Evolutionary conservation across 2,888 invertebrate species (phyloP).

Genomic region (Xanthia icteritia): DNA sequence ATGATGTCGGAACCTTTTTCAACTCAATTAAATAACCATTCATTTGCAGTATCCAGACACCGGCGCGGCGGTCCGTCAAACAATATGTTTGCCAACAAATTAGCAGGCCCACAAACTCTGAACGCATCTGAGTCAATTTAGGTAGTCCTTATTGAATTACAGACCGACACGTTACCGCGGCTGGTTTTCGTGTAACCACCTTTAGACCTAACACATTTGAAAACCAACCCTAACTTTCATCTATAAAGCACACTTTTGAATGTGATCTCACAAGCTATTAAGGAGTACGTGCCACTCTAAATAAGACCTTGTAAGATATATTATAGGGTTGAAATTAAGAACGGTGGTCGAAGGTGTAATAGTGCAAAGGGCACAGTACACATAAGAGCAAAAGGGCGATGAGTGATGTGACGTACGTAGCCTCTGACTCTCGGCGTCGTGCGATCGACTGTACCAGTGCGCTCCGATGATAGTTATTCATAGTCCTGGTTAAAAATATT

Average conservation of each 20-base stretch:
- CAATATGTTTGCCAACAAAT: slow-evolving; percentile 88
- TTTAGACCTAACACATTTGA: slow-evolving; percentile 32
- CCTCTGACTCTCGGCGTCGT: slow-evolving; percentile 82
- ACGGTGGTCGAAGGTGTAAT: slow-evolving; percentile 56
- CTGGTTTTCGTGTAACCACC: slow-evolving; percentile 70
- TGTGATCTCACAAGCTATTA: slow-evolving; percentile 41
- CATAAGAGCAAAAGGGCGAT: slow-evolving; percentile 83
- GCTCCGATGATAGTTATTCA: slow-evolving; percentile 71
- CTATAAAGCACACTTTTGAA: slow-evolving; percentile 35
- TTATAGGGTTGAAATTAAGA: slow-evolving; percentile 64
- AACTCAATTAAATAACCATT: slow-evolving; percentile 66
- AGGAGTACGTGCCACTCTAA: slow-evolving; percentile 34
- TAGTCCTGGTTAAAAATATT: slow-evolving; percentile 68
- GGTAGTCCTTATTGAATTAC: slow-evolving; percentile 89
- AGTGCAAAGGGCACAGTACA: slow-evolving; percentile 75
- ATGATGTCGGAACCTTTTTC: slow-evolving; percentile 52
- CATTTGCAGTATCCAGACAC: slow-evolving; percentile 57
- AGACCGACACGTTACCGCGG: slow-evolving; percentile 84
- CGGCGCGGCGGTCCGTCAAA: slow-evolving; percentile 74
- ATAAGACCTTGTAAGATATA: slow-evolving; percentile 37
- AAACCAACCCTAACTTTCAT: slow-evolving; percentile 30
- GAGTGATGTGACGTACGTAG: slow-evolving; percentile 86
- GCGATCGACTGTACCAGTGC: slow-evolving; percentile 76
- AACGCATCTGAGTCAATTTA: slow-evolving; percentile 88
- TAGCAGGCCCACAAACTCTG: slow-evolving; percentile 84